Evolutionary conservation across 2,888 invertebrate species (phyloP).

Genomic region (Torymus auratus): DNA sequence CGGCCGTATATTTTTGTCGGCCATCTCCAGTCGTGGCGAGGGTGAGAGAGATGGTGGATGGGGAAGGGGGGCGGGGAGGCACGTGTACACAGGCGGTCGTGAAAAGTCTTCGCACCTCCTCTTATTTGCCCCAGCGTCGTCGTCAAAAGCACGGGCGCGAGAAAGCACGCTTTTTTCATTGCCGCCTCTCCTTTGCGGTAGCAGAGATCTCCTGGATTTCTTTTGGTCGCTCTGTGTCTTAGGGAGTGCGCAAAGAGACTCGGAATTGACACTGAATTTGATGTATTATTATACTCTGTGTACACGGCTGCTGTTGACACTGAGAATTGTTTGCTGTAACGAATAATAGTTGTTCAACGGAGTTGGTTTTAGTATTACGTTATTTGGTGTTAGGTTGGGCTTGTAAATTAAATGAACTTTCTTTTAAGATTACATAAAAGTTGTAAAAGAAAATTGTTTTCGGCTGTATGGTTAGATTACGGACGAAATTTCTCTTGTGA

Average conservation of each 20-base stretch:
- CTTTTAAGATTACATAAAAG: too few relatives aligned
- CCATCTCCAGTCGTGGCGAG: background rate
- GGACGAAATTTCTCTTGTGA: too few relatives aligned
- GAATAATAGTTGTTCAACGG: too few relatives aligned
- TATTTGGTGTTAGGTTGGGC: too few relatives aligned
- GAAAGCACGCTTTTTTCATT: slow-evolving; percentile 14
- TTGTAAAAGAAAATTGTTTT: too few relatives aligned
- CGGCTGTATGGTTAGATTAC: too few relatives aligned
- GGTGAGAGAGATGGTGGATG: too few relatives aligned
- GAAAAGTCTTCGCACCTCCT: slow-evolving; percentile 45
- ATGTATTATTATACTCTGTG: slow-evolving; percentile 4
- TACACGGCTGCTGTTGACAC: background rate
- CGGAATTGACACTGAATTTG: slow-evolving; percentile 7
- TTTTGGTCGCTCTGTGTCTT: too few relatives aligned
- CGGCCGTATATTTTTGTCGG: slow-evolving; percentile 51
- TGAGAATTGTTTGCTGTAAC: too few relatives aligned
- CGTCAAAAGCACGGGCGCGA: slow-evolving; percentile 15
- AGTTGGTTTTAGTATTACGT: too few relatives aligned
- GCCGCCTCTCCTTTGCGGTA: background rate
- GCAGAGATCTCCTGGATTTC: background rate
- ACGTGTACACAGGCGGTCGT: slow-evolving; percentile 1
- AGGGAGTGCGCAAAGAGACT: background rate
- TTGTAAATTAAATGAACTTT: too few relatives aligned
- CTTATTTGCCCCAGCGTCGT: slow-evolving; percentile 14
- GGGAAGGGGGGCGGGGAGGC: too few relatives aligned